Base-by-base conservation (phyloP, 1,140 invertebrate genomes). In the Drosophila takahashii region DNA sequence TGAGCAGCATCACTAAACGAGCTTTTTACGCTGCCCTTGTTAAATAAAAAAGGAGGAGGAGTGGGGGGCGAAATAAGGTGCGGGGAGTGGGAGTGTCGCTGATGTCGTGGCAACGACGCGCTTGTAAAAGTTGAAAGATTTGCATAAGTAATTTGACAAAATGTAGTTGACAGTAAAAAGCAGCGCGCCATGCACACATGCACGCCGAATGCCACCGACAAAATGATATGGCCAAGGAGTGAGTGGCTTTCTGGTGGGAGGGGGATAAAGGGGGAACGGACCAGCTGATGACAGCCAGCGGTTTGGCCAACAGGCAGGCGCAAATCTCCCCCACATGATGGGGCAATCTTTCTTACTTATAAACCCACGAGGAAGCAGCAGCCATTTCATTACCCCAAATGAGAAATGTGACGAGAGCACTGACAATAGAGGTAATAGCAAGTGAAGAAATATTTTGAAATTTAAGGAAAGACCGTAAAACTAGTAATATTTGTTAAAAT, bases 81-180 rank as follows among this genome's bases (percentile, higher is more conserved):
- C 16, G 16, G 39, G 32, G 32, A 22, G 22, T 2, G 41, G 60
- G 16, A 13, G 52, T 36, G 47, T 42, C 47, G 52, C 74, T 77
- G 75, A 77, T 77, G 75, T 64, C 74, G 64, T 89, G 79, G 79
- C 84, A 89, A 80, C 76, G 72, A 84, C 76, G 79, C 80, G 84
- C 77, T 90, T 89, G 85, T 89, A 90, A 84, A 89, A 89, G 84
- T 90, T 89, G 80, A 89, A 89, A 90, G 84, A 89, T 89, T 89
- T 89, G 84, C 84, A 89, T 89, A 89, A 89, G 84, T 89, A 89
- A 89, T 89, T 89, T 90, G 80, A 90, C 85, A 89, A 84, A 89
- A 89, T 89, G 84, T 89, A 89, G 84, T 89, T 89, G 84, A 89
- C 84, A 89, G 85, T 84, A 90, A 80, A 89, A 87, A 79, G 86